Conservation (phyloP, 2,888 invertebrate genomes). For the Tipula vernalis region DNA sequence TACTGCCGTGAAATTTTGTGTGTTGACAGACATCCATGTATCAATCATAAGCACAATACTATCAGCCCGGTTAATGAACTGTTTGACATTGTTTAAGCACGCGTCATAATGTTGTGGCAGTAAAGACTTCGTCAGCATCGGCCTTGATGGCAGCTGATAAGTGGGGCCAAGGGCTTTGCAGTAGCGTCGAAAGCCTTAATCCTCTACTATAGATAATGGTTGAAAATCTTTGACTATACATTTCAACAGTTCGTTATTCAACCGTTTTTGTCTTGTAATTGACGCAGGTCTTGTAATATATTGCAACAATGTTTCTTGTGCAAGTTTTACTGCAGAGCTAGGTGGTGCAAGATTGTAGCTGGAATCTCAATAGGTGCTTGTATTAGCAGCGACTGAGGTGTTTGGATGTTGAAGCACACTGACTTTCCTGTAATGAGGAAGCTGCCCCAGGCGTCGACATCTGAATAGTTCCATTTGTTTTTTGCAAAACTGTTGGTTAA, state of each 20-base stretch:
- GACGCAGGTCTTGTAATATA: background rate
- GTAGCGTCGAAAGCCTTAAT: no score
- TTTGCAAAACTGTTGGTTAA: background rate
- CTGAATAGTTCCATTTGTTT: no score
- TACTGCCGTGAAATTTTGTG: conserved; percentile 18
- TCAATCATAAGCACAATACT: conserved; percentile 18
- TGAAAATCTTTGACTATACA: conserved; percentile 23
- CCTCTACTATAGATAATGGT: conserved; percentile 23
- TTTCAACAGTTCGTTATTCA: conserved; percentile 11
- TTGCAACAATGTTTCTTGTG: background rate
- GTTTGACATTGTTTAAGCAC: conserved; percentile 15
- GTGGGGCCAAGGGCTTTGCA: conserved; percentile 17
- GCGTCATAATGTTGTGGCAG: background rate
- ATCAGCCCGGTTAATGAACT: conserved; percentile 8
- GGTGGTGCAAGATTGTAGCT: background rate
- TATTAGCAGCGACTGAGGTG: no score
- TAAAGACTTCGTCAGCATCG: no score
- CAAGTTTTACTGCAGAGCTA: background rate
- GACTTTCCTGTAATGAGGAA: background rate
- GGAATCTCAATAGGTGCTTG: no score
- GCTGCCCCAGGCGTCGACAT: no score
- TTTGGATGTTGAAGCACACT: background rate
- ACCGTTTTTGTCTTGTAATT: background rate
- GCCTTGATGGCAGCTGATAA: no score
- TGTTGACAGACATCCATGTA: conserved; percentile 19